Base-by-base conservation (phyloP, 2,888 invertebrate genomes). In the Agrotis ipsilon region DNA sequence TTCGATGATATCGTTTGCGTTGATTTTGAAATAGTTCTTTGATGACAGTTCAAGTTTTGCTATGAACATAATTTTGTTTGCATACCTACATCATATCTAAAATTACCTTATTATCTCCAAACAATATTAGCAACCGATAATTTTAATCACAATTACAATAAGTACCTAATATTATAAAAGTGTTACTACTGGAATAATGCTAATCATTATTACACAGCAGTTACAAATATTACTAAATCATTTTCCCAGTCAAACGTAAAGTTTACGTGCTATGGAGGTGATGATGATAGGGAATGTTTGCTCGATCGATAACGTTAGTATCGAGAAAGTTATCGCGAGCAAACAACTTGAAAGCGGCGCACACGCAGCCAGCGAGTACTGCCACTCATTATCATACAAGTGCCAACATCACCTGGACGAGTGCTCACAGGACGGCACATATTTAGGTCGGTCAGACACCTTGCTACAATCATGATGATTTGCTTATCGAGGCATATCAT, bases 261-360 rank as follows among this genome's bases (percentile, higher is more conserved):
- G 39, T 73, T 76, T 83, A 83, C 86, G 76, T 85, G 63, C 81
- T 85, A 80, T 75, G 63, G 72, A 67, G 62, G 62, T 77, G 58
- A 83, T 88, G 58, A 83, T 88, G 92, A 92, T 91, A 89, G 73
- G 81, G 77, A 69, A 60, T 93, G 89, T 93, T 93, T 92, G 82
- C 87, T 85, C 75, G 58, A 4, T 83, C 83, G 94, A 94, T 94
- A 93, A 90, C 82, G 61, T 45, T 83, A 90, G 87, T 93, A 94
- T 90, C 92, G 89, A 90, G 94, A 93, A 94, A 94, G 93, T 94
- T 72, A 75, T 75, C 94, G 90, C 86, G 84, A 91, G 87, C 91
- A 94, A 94, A 94, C 89, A 94, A 80, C 87, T 88, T 87, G 89
- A 87, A 90, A 87, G 87, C 78, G 69, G 69, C 69, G 80, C 66